phyloP scores from a whole-genome alignment of 2,113 vertebrate species.

The Vimba vimba region DNA sequence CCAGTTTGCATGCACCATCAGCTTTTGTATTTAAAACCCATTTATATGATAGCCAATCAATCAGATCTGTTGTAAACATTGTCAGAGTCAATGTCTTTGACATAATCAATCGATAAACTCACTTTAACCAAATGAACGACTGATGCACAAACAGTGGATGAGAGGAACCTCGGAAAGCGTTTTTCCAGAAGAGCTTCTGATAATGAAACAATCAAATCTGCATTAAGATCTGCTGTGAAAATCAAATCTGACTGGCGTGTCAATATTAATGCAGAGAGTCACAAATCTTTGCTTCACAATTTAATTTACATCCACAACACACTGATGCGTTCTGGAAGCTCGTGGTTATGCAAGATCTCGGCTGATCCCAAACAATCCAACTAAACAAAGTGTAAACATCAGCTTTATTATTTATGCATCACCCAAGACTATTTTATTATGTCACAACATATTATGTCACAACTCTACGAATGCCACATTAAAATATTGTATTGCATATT shows the following conservation, averaged over 20 bases:
- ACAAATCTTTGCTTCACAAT: slow-evolving; percentile 18
- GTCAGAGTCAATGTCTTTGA: background rate
- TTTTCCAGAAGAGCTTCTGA: background rate
- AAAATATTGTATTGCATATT: background rate
- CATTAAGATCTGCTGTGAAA: background rate
- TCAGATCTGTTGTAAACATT: background rate
- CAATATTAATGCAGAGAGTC: background rate
- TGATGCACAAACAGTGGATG: background rate
- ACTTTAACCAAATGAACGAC: background rate
- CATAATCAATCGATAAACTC: background rate
- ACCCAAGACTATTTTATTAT: background rate
- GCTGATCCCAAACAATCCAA: background rate
- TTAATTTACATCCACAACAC: background rate
- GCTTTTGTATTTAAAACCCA: background rate
- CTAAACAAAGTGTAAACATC: background rate
- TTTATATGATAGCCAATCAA: background rate
- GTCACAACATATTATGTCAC: background rate
- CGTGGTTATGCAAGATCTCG: background rate
- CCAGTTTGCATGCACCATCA: background rate
- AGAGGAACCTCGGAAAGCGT: background rate
- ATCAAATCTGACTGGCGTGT: background rate
- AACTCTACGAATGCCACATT: too few species aligned
- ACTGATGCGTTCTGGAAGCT: background rate
- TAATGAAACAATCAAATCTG: slow-evolving; percentile 5
- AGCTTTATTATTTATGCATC: background rate